phyloP scores from a whole-genome alignment of 2,113 vertebrate genomes.

The Sapayoa aenigma region DNA sequence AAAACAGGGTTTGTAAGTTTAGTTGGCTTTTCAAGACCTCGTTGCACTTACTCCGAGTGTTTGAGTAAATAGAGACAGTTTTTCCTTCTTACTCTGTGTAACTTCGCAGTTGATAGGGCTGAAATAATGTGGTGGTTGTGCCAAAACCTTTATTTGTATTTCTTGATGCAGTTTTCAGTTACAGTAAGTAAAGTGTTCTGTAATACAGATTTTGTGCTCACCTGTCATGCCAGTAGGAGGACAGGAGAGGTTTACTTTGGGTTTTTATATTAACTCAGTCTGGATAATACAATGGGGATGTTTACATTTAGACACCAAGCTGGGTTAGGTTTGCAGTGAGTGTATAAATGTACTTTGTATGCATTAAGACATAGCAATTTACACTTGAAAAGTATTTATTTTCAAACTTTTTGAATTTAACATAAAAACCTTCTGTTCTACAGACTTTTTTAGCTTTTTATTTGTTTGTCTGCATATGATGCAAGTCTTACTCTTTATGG shows the following conservation, averaged over 20 bases:
- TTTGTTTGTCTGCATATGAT: not conserved
- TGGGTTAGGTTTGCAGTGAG: not conserved
- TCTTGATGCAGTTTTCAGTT: not conserved
- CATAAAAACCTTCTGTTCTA: not conserved
- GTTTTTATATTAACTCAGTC: not conserved
- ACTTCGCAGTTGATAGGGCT: not conserved
- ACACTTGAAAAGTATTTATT: not conserved
- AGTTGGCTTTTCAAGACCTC: not conserved
- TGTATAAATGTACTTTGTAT: not conserved
- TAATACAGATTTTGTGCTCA: not conserved
- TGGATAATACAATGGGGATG: not conserved
- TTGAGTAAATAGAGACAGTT: not conserved
- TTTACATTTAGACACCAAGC: not conserved
- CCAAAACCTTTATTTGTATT: not conserved
- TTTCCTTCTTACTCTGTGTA: not conserved
- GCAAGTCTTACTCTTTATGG: not conserved
- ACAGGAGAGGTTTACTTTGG: not conserved
- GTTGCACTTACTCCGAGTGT: not conserved
- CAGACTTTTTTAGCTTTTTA: not conserved
- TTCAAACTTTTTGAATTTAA: not conserved
- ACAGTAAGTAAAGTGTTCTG: not conserved
- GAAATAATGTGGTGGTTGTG: not conserved
- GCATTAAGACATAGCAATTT: not conserved
- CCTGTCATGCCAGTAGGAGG: not conserved
- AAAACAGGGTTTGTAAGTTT: not conserved